Evolutionary conservation across 2,888 invertebrate genomes (phyloP), one percentile per base, ranked within the genome.

Genomic region (Psylliodes chrysocephalus): DNA sequence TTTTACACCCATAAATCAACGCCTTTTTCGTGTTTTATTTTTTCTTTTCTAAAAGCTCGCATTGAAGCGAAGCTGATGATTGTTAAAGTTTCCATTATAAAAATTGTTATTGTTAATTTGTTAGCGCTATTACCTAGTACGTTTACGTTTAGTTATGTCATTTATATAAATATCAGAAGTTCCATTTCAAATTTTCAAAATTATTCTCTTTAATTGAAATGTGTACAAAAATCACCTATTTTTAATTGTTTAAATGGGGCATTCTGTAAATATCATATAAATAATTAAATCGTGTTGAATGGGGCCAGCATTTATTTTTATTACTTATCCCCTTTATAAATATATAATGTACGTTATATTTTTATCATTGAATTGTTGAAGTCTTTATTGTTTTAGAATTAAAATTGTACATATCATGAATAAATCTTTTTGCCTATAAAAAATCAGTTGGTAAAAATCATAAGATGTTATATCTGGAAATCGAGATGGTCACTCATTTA

Each of bases 251-350:
- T 52, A 10, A 35, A 35, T 33, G 14, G 49, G 28, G 40, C 17
- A 18, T 49, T 59, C 25, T 59, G 59, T 59, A 59, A 49, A 59
- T 54, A 64, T 54, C 55, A 46, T 40, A 55, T 49, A 42, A 51
- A 55, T 49, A 42, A 51, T 51, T 38, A 57, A 44, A 49, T 33
- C 51, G 38, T 64, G 60, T 64, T 64, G 64, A 64, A 64, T 55
- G 64, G 64, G 64, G 64, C 64, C 64, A 64, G 60, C 30, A 42
- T 60, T 49, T 40, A 28, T 60, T 64, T 64, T 33, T 42, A 12
- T 59, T 60, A 44, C 42, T 60, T 25, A 56, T 18, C 33, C 51
- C 49, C 44, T 12, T 63, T 40, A 44, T 14, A 38, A 33, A 60
- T 55, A 60, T 55, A 44, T 63, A 33, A 38, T 19, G 19, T 60